These are phyloP conservation scores for Drosophila sp. DNA, from an alignment of 1,140 invertebrate genomes.

Conservation along the genomic window DNA sequence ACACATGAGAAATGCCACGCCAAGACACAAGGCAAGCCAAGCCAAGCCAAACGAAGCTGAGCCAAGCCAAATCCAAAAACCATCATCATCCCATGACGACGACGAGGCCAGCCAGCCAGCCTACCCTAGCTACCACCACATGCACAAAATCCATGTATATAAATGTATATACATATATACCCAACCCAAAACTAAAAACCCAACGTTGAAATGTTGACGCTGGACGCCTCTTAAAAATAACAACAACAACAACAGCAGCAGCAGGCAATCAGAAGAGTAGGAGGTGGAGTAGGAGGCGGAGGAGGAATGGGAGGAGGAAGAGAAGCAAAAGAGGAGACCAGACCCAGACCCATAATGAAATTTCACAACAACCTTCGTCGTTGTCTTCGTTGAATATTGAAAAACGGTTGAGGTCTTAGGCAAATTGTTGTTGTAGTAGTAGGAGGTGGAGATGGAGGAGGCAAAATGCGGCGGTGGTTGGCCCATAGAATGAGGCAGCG, in stretches of 20 bases:
- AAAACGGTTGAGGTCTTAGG: slow-evolving; percentile 79
- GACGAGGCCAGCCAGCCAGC: slow-evolving; percentile 21
- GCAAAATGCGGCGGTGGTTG: slow-evolving; percentile 46
- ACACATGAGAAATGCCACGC: slow-evolving; percentile 57
- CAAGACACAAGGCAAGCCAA: slow-evolving; percentile 31
- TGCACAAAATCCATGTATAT: slow-evolving; percentile 16
- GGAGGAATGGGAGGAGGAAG: slow-evolving; percentile 36
- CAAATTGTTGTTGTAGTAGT: slow-evolving; percentile 66
- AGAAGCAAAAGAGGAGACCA: slow-evolving; percentile 21
- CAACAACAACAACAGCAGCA: slow-evolving; percentile 59
- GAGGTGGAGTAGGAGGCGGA: slow-evolving; percentile 21
- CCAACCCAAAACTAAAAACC: slow-evolving; percentile 67
- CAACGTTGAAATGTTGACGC: slow-evolving; percentile 69
- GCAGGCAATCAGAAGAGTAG: slow-evolving; percentile 59
- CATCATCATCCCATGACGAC: slow-evolving; percentile 30
- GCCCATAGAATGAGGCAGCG: slow-evolving; percentile 77
- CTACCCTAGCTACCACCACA: slow-evolving; percentile 27
- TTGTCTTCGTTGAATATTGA: slow-evolving; percentile 75
- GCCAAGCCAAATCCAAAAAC: slow-evolving; percentile 31
- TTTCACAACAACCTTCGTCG: slow-evolving; percentile 80
- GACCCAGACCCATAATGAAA: slow-evolving; percentile 77
- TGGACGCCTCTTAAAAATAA: slow-evolving; percentile 76
- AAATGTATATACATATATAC: slow-evolving; percentile 35
- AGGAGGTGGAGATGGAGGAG: slow-evolving; percentile 50
- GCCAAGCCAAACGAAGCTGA: slow-evolving; percentile 35